These are phyloP conservation scores for Cephalopachus bancanus DNA, from an alignment of 2,797 vertebrate species.

Conservation along the genomic window DNA sequence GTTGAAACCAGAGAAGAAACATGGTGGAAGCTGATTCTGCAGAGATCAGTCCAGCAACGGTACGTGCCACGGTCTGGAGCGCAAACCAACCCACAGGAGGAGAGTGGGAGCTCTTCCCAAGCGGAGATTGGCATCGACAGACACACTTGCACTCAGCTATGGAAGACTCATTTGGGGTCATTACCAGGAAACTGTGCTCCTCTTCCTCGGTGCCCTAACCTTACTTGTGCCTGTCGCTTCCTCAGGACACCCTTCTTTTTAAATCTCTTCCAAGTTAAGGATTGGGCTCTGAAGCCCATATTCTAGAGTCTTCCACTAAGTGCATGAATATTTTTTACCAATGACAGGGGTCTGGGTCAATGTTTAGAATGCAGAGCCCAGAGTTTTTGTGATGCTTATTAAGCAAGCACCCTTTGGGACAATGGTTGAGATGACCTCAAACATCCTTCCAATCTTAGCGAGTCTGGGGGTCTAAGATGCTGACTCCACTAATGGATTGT, in stretches of 20 bases:
- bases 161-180: background rate
- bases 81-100: background rate
- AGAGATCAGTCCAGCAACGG: background rate
- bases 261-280: background rate
- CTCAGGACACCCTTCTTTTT: background rate
- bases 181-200: background rate
- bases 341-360: background rate
- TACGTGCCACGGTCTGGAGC: background rate
- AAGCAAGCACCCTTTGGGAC: background rate
- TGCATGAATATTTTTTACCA: background rate
- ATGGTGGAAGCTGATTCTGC: background rate
- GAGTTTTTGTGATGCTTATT: background rate
- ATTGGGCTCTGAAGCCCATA: constrained; percentile 14
- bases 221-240: background rate
- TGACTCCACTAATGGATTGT: background rate
- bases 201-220: background rate
- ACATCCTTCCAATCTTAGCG: constrained; percentile 15
- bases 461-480: background rate
- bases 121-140: background rate
- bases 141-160: background rate
- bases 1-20: background rate
- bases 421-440: background rate
- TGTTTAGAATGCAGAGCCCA: background rate
- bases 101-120: background rate
- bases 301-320: constrained; percentile 43